These are phyloP conservation scores for Osmerus eperlanus DNA, from an alignment of 2,113 vertebrate species.

Conservation along the genomic window DNA sequence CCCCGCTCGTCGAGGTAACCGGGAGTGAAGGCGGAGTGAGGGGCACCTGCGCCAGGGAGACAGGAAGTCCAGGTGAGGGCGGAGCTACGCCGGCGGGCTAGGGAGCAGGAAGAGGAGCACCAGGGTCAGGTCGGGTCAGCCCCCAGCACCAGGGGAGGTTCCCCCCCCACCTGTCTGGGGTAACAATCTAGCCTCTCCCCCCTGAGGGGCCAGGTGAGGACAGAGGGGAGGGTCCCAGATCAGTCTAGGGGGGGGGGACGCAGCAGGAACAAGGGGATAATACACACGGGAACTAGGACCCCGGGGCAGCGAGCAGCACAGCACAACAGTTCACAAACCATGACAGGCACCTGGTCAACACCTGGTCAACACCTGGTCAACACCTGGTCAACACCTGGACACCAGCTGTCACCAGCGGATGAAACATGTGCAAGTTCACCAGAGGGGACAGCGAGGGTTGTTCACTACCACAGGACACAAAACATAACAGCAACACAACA, in stretches of 20 bases:
- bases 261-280: constrained; percentile 10
- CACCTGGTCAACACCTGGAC: not conserved
- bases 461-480: too few relatives aligned
- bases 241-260: constrained; percentile 11
- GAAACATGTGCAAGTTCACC: too few relatives aligned
- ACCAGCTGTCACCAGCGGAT: not conserved
- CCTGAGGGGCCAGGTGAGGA: constrained; percentile 19
- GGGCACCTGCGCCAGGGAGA: constrained; percentile 67
- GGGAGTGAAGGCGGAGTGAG: constrained; percentile 71
- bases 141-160: not conserved
- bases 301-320: constrained; percentile 50
- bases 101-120: constrained; percentile 51
- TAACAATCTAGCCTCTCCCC: too few relatives aligned
- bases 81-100: constrained; percentile 65
- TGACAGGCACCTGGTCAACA: constrained; percentile 37
- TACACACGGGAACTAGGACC: not conserved
- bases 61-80: constrained; percentile 62
- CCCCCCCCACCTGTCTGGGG: too few relatives aligned
- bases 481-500: not conserved
- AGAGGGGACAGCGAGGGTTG: too few relatives aligned
- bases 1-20: constrained; percentile 58
- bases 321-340: not conserved
- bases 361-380: constrained; percentile 16
- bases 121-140: constrained; percentile 11
- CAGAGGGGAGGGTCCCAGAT: not conserved